A percentile compares a stretch with the other conserved stretches of the same genome.
phyloP scores from a whole-genome alignment of 2,113 vertebrate genomes.

The Speoplatyrhinus poulsoni region DNA sequence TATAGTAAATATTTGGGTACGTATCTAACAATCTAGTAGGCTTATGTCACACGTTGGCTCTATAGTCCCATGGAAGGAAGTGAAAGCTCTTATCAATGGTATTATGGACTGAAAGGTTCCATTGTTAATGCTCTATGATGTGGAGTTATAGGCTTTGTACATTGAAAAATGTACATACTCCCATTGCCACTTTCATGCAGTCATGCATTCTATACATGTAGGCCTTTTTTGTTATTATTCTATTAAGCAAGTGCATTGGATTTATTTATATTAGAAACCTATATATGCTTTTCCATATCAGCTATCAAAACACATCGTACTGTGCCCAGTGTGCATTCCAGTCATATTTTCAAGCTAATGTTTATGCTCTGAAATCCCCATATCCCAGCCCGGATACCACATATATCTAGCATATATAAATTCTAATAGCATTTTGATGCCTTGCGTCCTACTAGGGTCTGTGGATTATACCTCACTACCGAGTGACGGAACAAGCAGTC shows the following conservation, averaged over 20 bases:
- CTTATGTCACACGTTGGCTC: conserved; percentile 27
- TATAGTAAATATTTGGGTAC: conserved; percentile 13
- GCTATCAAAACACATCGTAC: conserved; percentile 39
- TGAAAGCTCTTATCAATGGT: conserved; percentile 26
- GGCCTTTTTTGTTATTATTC: conserved; percentile 14
- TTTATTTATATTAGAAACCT: conserved; percentile 32
- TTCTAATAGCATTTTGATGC: conserved; percentile 60
- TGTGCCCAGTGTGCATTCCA: conserved; percentile 50
- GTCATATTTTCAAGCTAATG: conserved; percentile 38
- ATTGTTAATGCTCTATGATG: conserved; percentile 16
- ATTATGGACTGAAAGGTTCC: conserved; percentile 27
- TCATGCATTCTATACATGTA: not conserved
- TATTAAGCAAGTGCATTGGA: conserved; percentile 9
- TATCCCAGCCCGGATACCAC: conserved; percentile 38
- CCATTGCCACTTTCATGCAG: conserved; percentile 12
- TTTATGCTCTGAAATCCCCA: conserved; percentile 40
- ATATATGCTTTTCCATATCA: conserved; percentile 34
- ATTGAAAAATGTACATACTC: conserved; percentile 14
- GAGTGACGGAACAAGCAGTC: conserved; percentile 47
- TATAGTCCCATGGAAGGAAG: conserved; percentile 25
- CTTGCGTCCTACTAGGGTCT: conserved; percentile 35
- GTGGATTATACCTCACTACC: conserved; percentile 43
- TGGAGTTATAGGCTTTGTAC: conserved; percentile 5
- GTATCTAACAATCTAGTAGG: conserved; percentile 33
- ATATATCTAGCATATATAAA: conserved; percentile 36